These are phyloP conservation scores for Nudaria mundana DNA, from an alignment of 2,888 invertebrate species.

Conservation along the genomic window DNA sequence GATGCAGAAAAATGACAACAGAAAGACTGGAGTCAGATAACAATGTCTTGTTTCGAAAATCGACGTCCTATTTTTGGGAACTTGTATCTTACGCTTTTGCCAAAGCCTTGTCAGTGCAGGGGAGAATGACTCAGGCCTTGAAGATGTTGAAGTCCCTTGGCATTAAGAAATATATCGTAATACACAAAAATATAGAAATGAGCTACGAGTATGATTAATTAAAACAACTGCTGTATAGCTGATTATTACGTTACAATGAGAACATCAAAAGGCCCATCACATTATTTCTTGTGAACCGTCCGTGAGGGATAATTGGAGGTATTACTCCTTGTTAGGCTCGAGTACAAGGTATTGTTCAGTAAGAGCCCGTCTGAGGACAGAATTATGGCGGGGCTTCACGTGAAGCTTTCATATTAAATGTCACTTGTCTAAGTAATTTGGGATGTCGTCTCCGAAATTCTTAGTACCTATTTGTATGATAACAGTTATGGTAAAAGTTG, in stretches of 20 bases:
- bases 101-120: too few species aligned
- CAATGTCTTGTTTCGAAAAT: too few species aligned
- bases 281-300: constrained; percentile 12
- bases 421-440: constrained; percentile 1
- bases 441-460: neutral
- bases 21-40: too few species aligned
- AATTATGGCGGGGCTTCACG: constrained; percentile 3
- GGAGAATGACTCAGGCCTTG: too few species aligned
- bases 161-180: too few species aligned
- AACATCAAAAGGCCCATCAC: constrained; percentile 4
- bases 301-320: constrained; percentile 24
- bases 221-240: neutral
- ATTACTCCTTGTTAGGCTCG: constrained; percentile 28
- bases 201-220: neutral
- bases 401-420: constrained; percentile 2
- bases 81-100: too few species aligned
- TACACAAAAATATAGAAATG: too few species aligned
- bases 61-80: too few species aligned
- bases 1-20: too few species aligned
- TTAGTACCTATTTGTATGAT: neutral
- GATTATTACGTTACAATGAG: neutral
- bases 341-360: constrained; percentile 8
- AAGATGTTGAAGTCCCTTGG: too few species aligned
- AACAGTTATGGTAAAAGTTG: too few species aligned
- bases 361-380: neutral